Evolutionary conservation across 2,797 vertebrate genomes (phyloP).

Genomic region (Sebastes umbrosus): DNA sequence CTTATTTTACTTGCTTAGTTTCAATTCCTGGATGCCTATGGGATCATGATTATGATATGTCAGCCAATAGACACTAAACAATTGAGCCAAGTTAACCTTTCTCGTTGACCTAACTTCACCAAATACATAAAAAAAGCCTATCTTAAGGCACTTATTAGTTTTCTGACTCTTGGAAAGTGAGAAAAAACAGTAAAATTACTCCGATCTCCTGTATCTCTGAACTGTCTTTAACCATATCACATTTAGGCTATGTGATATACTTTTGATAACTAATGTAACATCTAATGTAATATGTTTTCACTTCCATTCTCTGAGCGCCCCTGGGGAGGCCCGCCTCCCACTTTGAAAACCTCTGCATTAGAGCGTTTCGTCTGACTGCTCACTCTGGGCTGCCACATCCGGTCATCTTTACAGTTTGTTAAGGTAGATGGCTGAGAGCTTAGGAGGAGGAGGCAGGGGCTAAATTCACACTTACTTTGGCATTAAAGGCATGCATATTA

Average conservation of each 20-base stretch:
- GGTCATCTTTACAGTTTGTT: constrained; percentile 38
- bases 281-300: background rate
- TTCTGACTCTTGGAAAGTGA: background rate
- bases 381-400: constrained; percentile 10
- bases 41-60: no score
- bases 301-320: background rate
- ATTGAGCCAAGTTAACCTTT: background rate
- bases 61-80: no score
- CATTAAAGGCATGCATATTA: constrained; percentile 37
- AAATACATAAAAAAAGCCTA: background rate
- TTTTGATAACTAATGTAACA: background rate
- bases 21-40: no score
- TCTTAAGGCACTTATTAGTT: background rate
- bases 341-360: constrained; percentile 27
- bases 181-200: background rate
- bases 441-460: constrained; percentile 21
- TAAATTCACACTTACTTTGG: constrained; percentile 33
- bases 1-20: no score
- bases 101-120: background rate
- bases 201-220: background rate
- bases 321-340: background rate
- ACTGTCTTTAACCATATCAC: background rate
- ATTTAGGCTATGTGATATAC: background rate
- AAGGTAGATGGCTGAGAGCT: constrained; percentile 32
- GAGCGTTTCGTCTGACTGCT: constrained; percentile 30